Base-by-base conservation (phyloP, 2,888 invertebrate genomes). In the Melanotus villosus region DNA sequence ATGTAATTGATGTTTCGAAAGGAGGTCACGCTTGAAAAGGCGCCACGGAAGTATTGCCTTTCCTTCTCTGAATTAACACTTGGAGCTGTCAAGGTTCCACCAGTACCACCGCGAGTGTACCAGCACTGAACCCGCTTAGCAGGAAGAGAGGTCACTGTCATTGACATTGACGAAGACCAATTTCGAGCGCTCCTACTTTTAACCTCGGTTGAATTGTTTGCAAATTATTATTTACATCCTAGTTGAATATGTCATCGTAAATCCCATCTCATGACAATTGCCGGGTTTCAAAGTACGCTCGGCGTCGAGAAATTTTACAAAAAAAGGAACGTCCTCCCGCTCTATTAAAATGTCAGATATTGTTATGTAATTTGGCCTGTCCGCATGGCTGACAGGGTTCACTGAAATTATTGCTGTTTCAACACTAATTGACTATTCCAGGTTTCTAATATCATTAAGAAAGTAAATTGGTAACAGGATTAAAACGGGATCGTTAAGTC, bases 111-210 rank as follows among this genome's bases (percentile, higher is more conserved):
- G 23, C 60, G 52, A 64, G 23, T 23, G 56, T 38, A 56, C 56
- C 30, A 21, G 34, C 26, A 30, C 38, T 68, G 68, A 68, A 68
- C 71, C 56, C 71, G 71, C 59, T 32, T 38, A 56, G 73, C 75
- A 75, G 73, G 74, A 72, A 73, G 75, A 76, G 74, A 76, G 76
- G 76, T 76, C 77, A 76, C 75, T 73, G 77, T 76, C 75, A 74
- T 75, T 73, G 74, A 72, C 72, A 75, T 72, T 71, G 73, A 72
- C 66, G 72, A 71, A 72, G 54, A 58, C 58, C 63, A 70, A 70
- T 65, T 69, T 54, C 59, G 47, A 66, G 41, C 52, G 34, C 58
- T 64, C 38, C 41, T 38, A 45, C 32, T 41, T 56, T 52, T 58
- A 52, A 63, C 60, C 67, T 67, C 63, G 54, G 36, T 9, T 58